Conservation (phyloP, 2,888 invertebrate genomes). For the Pristionchus entomophagus region DNA sequence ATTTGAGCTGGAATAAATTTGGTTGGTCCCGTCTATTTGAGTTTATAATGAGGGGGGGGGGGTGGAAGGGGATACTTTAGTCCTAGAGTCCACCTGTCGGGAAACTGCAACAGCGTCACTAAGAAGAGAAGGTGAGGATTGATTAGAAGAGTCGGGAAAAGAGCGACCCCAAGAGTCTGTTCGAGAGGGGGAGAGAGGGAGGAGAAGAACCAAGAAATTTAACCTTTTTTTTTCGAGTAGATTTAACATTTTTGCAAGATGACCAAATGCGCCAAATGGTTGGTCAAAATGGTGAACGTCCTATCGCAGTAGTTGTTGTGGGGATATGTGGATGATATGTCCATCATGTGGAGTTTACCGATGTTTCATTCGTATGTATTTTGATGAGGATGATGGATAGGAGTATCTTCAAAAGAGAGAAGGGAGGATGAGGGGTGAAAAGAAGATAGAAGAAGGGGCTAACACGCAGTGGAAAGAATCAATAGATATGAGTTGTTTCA, state of each 20-base stretch:
- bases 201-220: background rate
- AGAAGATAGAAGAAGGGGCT: background rate
- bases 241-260: no score
- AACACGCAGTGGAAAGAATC: slow-evolving; percentile 2
- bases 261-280: no score
- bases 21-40: background rate
- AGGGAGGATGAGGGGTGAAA: background rate
- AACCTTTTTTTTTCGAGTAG: no score
- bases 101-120: background rate
- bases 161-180: background rate
- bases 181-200: background rate
- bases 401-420: background rate
- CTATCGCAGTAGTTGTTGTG: no score
- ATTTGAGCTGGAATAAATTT: slow-evolving; percentile 71
- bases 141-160: slow-evolving; percentile 11
- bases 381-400: slow-evolving; percentile 26
- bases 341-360: background rate
- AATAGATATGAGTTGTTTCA: slow-evolving; percentile 25
- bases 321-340: background rate
- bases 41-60: background rate
- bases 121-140: slow-evolving; percentile 5
- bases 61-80: background rate
- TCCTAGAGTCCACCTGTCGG: slow-evolving; percentile 25
- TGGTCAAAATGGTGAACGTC: no score
- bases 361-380: background rate